Evolutionary conservation across 2,797 vertebrate genomes (phyloP), one percentile per base, ranked within the genome.

Genomic region (Hypotaenidia okinawae): DNA sequence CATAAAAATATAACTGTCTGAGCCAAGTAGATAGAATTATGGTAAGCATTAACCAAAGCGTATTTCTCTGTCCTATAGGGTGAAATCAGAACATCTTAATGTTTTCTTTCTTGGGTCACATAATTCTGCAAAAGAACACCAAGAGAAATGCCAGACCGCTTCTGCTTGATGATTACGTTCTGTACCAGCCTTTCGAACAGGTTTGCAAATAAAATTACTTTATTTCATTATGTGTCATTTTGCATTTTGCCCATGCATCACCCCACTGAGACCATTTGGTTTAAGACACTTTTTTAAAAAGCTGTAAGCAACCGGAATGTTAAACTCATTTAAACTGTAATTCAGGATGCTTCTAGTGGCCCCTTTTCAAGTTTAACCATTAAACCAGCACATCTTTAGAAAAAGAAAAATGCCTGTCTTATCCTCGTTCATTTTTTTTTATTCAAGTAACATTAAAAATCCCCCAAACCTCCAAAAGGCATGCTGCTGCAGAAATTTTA

Each of bases 1-100:
- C 96, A 96, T 97, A 97, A 97, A 97, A 96, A 90, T 93, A 77
- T 95, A 97, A 96, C 94, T 94, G 93, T 96, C 94, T 96, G 58
- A 89, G 91, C 92, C 96, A 97, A 97, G 94, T 90, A 96, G 88
- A 95, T 79, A 96, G 97, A 97, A 97, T 97, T 95, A 97, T 90
- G 95, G 94, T 91, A 93, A 96, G 93, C 80, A 89, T 95, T 93
- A 96, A 93, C 84, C 87, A 94, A 96, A 97, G 93, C 88, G 41
- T 83, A 92, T 96, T 97, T 97, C 89, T 87, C 86, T 85, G 89
- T 95, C 79, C 93, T 95, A 95, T 95, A 87, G 94, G 93, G 94
- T 97, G 88, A 96, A 94, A 97, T 96, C 95, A 97, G 93, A 96
- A 95, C 87, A 95, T 95, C 90, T 93, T 96, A 95, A 96, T 96